These are phyloP conservation scores for Fissipunctia ypsillon DNA, from an alignment of 2,888 invertebrate genomes.

Conservation along the genomic window DNA sequence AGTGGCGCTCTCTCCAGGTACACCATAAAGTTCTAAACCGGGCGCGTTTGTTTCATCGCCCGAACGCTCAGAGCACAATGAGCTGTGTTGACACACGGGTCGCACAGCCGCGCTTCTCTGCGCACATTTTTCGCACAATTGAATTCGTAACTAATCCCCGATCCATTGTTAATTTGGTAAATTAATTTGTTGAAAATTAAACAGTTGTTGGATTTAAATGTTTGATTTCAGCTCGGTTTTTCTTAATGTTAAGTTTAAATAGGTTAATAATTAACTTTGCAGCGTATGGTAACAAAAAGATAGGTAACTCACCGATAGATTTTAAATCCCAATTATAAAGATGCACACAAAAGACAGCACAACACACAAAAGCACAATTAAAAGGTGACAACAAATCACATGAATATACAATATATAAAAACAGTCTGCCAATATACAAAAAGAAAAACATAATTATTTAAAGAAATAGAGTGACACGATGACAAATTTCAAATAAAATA, in stretches of 20 bases:
- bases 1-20: conserved; percentile 33
- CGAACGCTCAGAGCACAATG: conserved; percentile 61
- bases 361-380: too few relatives aligned
- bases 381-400: too few relatives aligned
- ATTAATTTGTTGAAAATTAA: conserved; percentile 77
- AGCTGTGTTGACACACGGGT: conserved; percentile 69
- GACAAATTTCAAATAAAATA: too few relatives aligned
- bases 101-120: conserved; percentile 60
- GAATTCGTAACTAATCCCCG: conserved; percentile 85
- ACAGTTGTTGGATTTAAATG: conserved; percentile 48
- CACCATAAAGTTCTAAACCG: conserved; percentile 47
- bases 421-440: too few relatives aligned
- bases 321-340: too few relatives aligned
- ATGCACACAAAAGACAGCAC: too few relatives aligned
- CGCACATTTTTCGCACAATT: conserved; percentile 85
- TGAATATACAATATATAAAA: too few relatives aligned
- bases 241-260: conserved; percentile 22
- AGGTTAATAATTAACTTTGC: background rate
- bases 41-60: conserved; percentile 42
- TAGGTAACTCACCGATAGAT: background rate
- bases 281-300: background rate
- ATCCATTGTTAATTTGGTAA: conserved; percentile 78
- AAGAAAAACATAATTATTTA: too few relatives aligned
- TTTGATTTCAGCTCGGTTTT: conserved; percentile 25
- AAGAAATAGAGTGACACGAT: too few relatives aligned